Percentiles rank a stretch among this genome's conserved stretches.
These are phyloP conservation scores for Anguilla rostrata DNA, from an alignment of 2,113 vertebrate species.

Conservation along the genomic window DNA sequence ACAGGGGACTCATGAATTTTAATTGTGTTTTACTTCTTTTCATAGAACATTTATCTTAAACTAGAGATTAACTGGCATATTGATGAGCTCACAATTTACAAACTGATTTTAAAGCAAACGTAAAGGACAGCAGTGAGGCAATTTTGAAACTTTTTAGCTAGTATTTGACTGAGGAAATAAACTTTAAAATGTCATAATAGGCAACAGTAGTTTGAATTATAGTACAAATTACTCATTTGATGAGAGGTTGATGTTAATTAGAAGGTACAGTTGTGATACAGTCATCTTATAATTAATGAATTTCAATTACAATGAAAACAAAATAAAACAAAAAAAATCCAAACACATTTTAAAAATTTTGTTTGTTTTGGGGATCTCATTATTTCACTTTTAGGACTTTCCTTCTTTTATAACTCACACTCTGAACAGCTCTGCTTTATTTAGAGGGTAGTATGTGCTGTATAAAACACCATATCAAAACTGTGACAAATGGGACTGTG, in stretches of 20 bases:
- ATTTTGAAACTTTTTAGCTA: slow-evolving; percentile 17
- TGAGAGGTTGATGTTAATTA: not conserved
- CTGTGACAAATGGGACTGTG: slow-evolving; percentile 61
- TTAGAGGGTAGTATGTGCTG: slow-evolving; percentile 37
- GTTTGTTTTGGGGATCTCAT: slow-evolving; percentile 31
- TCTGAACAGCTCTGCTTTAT: slow-evolving; percentile 62
- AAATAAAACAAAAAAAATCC: not conserved
- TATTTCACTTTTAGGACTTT: slow-evolving; percentile 46
- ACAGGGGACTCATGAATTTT: not conserved
- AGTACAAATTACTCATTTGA: slow-evolving; percentile 44
- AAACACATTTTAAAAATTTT: not conserved
- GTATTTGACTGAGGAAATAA: not conserved
- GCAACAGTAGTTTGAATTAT: slow-evolving; percentile 40
- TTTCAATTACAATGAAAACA: not conserved
- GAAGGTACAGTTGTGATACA: not conserved
- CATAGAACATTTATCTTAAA: not conserved
- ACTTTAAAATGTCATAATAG: not conserved
- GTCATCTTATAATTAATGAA: not conserved
- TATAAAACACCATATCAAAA: slow-evolving; percentile 45
- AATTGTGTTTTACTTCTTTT: not conserved
- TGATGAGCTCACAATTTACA: slow-evolving; percentile 3
- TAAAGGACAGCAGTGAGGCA: not conserved
- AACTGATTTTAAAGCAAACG: not conserved
- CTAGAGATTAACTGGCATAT: not conserved
- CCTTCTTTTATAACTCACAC: slow-evolving; percentile 47